Evolutionary conservation across 2,888 invertebrate species (phyloP).

Genomic region (Tenthredo scrophulariae): DNA sequence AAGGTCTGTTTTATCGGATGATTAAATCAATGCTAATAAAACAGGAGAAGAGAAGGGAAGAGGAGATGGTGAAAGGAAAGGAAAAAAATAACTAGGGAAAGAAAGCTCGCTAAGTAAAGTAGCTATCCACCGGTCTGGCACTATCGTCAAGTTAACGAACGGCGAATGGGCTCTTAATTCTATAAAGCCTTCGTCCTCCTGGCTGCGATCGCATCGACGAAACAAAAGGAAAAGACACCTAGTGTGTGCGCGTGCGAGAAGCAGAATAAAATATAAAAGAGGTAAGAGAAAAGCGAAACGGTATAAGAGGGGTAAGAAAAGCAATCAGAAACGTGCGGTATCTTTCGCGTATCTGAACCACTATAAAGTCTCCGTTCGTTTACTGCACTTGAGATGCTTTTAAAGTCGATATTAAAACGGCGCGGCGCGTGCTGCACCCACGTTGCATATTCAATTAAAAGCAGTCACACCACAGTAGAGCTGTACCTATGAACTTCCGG

Average conservation of each 20-base stretch:
- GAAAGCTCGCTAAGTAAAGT: constrained; percentile 6
- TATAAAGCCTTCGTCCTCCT: constrained; percentile 59
- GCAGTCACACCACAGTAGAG: neutral
- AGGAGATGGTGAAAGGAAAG: neutral
- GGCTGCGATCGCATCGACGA: constrained; percentile 16
- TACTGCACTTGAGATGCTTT: constrained; percentile 62
- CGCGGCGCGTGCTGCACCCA: constrained; percentile 35
- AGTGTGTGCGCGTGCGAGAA: neutral
- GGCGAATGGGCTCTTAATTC: constrained; percentile 68
- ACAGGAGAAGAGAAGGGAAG: neutral
- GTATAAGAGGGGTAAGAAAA: constrained; percentile 61
- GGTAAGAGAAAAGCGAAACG: constrained; percentile 4
- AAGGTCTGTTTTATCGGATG: constrained; percentile 33
- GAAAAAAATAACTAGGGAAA: neutral
- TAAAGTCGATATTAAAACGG: constrained; percentile 63
- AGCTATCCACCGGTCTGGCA: neutral
- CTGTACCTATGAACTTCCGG: neutral
- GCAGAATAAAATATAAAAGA: neutral
- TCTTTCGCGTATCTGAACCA: constrained; percentile 68
- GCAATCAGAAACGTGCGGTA: constrained; percentile 74
- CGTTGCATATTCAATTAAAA: constrained; percentile 50
- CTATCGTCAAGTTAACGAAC: constrained; percentile 51
- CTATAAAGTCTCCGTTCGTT: constrained; percentile 53
- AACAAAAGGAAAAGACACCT: constrained; percentile 17
- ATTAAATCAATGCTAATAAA: constrained; percentile 51